A percentile compares a stretch with the other conserved stretches of the same genome.
Conservation (phyloP, 2,888 invertebrate genomes). For the Adelphocoris suturalis region DNA sequence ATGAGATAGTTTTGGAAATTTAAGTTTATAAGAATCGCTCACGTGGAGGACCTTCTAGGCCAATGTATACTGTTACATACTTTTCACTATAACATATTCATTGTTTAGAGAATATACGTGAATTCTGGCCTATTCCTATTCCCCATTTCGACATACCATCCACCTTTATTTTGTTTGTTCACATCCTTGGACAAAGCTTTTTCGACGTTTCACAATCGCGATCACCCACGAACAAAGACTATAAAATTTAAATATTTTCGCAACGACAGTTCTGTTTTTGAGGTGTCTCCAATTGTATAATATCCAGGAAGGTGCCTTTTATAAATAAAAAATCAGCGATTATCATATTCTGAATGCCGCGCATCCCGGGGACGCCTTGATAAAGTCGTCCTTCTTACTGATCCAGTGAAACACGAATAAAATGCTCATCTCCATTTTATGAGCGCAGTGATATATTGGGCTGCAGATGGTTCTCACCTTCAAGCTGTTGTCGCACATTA, state of each 20-base stretch:
- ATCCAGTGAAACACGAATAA: background rate
- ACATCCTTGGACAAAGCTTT: constrained; percentile 1
- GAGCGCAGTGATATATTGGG: background rate
- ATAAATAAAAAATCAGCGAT: background rate
- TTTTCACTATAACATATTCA: too few relatives aligned
- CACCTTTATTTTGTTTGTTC: background rate
- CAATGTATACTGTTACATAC: too few relatives aligned
- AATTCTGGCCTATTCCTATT: too few relatives aligned
- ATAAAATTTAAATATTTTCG: constrained; percentile 25
- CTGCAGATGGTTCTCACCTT: background rate
- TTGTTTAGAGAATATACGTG: too few relatives aligned
- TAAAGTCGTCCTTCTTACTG: constrained; percentile 7
- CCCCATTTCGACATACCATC: background rate
- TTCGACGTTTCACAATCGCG: background rate
- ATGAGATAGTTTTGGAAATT: too few relatives aligned
- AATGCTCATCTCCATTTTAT: background rate
- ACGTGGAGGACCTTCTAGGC: too few relatives aligned
- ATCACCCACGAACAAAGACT: background rate
- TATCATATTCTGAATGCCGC: constrained; percentile 25
- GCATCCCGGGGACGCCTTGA: background rate
- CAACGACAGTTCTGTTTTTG: background rate
- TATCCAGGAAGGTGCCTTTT: background rate
- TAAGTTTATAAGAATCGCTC: too few relatives aligned
- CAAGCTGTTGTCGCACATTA: background rate
- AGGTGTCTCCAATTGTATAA: background rate